These are phyloP conservation scores for Lates calcarifer DNA, from an alignment of 2,113 vertebrate genomes.

Conservation along the genomic window DNA sequence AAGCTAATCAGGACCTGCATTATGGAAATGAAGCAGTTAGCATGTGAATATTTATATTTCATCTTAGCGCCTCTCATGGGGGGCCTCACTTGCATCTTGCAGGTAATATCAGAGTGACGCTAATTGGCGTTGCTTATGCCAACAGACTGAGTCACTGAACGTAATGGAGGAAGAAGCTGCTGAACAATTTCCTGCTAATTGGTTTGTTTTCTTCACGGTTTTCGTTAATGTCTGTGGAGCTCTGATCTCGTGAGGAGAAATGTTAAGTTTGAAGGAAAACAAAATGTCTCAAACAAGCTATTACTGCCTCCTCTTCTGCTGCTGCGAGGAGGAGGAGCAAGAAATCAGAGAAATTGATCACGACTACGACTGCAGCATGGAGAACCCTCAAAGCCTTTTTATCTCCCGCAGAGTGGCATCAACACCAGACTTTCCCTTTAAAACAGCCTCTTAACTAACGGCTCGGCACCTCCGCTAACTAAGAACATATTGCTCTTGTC, in stretches of 20 bases:
- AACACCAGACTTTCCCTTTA: background rate
- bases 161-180: background rate
- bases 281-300: background rate
- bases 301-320: constrained; percentile 11
- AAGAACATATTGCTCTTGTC: background rate
- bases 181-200: constrained; percentile 14
- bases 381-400: constrained; percentile 1
- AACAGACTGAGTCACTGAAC: constrained; percentile 34
- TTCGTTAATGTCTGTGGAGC: background rate
- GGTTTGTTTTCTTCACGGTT: constrained; percentile 30
- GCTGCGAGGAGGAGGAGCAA: no score
- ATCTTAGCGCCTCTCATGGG: constrained; percentile 11
- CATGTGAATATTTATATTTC: constrained; percentile 39
- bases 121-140: constrained; percentile 54
- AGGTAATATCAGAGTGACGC: constrained; percentile 43
- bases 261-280: constrained; percentile 15
- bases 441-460: background rate
- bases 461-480: background rate
- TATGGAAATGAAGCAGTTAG: constrained; percentile 60
- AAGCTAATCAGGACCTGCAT: constrained; percentile 51
- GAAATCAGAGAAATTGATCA: constrained; percentile 33
- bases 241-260: constrained; percentile 16
- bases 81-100: constrained; percentile 6
- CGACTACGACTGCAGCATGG: background rate
- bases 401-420: constrained; percentile 10